Percentiles rank a stretch among this genome's conserved stretches.
phyloP scores from a whole-genome alignment of 2,888 invertebrate genomes.

The Drosophila borborema region DNA sequence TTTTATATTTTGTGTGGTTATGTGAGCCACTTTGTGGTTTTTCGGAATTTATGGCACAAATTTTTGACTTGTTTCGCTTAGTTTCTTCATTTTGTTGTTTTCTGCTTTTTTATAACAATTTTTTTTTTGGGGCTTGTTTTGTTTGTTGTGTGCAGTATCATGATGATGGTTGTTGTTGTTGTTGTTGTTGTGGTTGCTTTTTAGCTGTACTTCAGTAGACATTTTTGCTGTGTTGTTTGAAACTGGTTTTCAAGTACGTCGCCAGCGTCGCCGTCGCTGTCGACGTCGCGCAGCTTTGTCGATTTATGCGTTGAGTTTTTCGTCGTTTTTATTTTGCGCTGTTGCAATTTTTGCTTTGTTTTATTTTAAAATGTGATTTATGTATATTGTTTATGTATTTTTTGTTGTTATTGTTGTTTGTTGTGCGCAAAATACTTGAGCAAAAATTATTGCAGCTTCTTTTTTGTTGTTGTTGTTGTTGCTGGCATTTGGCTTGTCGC shows the following conservation, averaged over 20 bases:
- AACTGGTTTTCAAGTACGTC: slow-evolving; percentile 80
- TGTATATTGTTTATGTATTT: slow-evolving; percentile 66
- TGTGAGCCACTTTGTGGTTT: slow-evolving; percentile 25
- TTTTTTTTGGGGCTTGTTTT: slow-evolving; percentile 46
- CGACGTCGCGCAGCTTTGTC: slow-evolving; percentile 33
- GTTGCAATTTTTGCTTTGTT: slow-evolving; percentile 78
- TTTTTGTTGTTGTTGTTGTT: slow-evolving; percentile 46
- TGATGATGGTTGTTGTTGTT: slow-evolving; percentile 35
- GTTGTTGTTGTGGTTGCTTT: slow-evolving; percentile 54
- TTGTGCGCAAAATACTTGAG: slow-evolving; percentile 70
- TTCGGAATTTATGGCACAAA: slow-evolving; percentile 35
- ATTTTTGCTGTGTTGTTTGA: slow-evolving; percentile 48
- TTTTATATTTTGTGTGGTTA: slow-evolving; percentile 41
- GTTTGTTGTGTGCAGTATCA: slow-evolving; percentile 45
- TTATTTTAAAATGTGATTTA: slow-evolving; percentile 78
- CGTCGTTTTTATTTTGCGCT: slow-evolving; percentile 53
- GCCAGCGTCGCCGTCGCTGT: slow-evolving; percentile 23
- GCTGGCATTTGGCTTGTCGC: slow-evolving; percentile 34
- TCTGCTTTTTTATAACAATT: slow-evolving; percentile 23
- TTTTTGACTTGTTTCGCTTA: slow-evolving; percentile 20
- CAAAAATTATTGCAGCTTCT: slow-evolving; percentile 77
- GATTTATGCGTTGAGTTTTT: slow-evolving; percentile 75
- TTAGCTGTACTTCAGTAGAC: slow-evolving; percentile 76
- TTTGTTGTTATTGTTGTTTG: slow-evolving; percentile 26
- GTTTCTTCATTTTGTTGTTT: slow-evolving; percentile 1